Conservation (phyloP, 2,888 invertebrate genomes). For the Xiphydria camelus region DNA sequence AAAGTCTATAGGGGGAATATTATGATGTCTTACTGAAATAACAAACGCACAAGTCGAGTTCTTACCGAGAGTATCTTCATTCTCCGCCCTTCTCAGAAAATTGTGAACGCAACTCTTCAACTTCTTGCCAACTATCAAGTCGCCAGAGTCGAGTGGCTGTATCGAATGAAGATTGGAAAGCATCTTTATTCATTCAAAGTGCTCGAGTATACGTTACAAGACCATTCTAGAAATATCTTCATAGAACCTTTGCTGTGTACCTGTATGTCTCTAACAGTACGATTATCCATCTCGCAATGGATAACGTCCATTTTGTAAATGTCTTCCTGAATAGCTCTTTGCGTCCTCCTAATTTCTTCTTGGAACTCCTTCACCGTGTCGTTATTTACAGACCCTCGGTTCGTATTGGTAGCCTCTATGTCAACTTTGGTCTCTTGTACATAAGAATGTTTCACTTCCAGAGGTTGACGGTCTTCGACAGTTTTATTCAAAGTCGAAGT, state of each 20-base stretch:
- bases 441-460: too few relatives aligned
- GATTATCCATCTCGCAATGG: constrained; percentile 19
- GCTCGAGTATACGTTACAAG: too few relatives aligned
- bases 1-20: constrained; percentile 17
- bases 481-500: not conserved
- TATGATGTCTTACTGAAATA: constrained; percentile 9
- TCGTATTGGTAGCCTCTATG: not conserved
- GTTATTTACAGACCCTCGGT: not conserved
- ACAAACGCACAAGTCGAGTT: not conserved
- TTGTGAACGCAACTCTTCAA: constrained; percentile 33
- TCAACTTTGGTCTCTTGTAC: not conserved
- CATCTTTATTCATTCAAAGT: too few relatives aligned
- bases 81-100: constrained; percentile 34
- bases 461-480: too few relatives aligned
- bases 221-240: too few relatives aligned
- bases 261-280: constrained; percentile 3
- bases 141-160: constrained; percentile 16
- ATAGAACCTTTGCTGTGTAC: too few relatives aligned
- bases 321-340: constrained; percentile 34
- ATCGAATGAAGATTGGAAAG: too few relatives aligned
- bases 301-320: constrained; percentile 42
- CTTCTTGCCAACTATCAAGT: constrained; percentile 24
- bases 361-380: constrained; percentile 3
- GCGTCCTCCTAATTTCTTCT: constrained; percentile 23
- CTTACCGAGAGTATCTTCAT: constrained; percentile 8